These are phyloP conservation scores for Grallaria varia DNA, from an alignment of 2,113 vertebrate species.

Conservation along the genomic window DNA sequence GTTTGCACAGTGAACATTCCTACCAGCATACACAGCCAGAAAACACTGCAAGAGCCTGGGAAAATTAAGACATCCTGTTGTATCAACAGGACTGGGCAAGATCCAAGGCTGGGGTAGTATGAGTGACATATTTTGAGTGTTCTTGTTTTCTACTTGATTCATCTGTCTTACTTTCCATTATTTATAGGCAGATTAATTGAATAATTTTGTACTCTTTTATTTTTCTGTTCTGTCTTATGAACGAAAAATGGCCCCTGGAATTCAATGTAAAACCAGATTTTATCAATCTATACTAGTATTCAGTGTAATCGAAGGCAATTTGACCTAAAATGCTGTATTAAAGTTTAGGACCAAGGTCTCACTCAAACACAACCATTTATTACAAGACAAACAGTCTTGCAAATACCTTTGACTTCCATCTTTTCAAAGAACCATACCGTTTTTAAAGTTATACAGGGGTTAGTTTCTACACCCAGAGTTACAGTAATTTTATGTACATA, in stretches of 20 bases:
- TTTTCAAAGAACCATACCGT: not conserved
- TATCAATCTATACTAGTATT: not conserved
- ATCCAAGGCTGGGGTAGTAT: not conserved
- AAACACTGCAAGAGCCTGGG: not conserved
- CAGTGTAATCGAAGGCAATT: not conserved
- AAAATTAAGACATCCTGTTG: not conserved
- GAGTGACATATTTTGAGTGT: not conserved
- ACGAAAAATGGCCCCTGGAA: not conserved
- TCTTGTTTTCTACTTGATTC: not conserved
- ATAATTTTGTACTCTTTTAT: not conserved
- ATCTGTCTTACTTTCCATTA: not conserved
- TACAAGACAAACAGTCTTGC: not conserved
- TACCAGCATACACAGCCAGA: not conserved
- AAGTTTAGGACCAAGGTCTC: not conserved
- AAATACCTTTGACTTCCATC: not conserved
- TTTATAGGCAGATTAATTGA: not conserved
- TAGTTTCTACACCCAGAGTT: not conserved
- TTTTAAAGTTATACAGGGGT: not conserved
- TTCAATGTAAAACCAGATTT: not conserved
- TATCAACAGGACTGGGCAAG: not conserved
- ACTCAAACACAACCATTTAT: not conserved
- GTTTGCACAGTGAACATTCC: not conserved
- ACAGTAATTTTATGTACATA: not conserved
- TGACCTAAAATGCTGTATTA: not conserved
- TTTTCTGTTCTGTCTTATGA: not conserved